A percentile compares a stretch with the other conserved stretches of the same genome.
Evolutionary conservation across 2,797 vertebrate species (phyloP).

Genomic region (Danio choprae): DNA sequence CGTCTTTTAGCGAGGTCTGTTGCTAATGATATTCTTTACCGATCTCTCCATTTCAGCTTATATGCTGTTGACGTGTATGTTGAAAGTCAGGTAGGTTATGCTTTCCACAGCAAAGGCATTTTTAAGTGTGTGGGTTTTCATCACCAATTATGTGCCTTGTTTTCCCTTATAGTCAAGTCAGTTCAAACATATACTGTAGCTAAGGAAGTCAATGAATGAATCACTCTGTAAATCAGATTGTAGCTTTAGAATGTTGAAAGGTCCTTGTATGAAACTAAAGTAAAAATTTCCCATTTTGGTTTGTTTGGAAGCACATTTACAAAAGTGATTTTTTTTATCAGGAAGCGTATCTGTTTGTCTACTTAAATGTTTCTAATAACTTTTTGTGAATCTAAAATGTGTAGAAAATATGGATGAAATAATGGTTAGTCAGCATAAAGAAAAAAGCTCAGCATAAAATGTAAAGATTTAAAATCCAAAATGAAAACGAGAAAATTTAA

Average conservation of each 20-base stretch:
- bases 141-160: slow-evolving; percentile 10
- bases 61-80: slow-evolving; percentile 69
- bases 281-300: too few species aligned
- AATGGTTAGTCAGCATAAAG: too few species aligned
- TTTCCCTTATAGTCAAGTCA: not conserved
- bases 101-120: slow-evolving; percentile 53
- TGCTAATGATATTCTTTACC: slow-evolving; percentile 73
- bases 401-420: too few species aligned
- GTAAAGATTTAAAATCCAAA: too few species aligned
- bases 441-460: too few species aligned
- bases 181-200: not conserved
- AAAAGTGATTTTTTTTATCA: too few species aligned
- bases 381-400: too few species aligned
- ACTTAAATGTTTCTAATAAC: too few species aligned
- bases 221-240: not conserved
- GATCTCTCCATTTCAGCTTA: slow-evolving; percentile 70
- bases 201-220: not conserved
- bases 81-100: slow-evolving; percentile 69
- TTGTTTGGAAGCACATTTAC: too few species aligned
- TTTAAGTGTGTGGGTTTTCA: not conserved
- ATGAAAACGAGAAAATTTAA: too few species aligned
- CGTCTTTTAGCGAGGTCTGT: slow-evolving; percentile 70
- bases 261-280: too few species aligned
- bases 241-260: not conserved
- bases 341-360: too few species aligned